Evolutionary conservation across 2,888 invertebrate genomes (phyloP).

Genomic region (Troilus luridus): DNA sequence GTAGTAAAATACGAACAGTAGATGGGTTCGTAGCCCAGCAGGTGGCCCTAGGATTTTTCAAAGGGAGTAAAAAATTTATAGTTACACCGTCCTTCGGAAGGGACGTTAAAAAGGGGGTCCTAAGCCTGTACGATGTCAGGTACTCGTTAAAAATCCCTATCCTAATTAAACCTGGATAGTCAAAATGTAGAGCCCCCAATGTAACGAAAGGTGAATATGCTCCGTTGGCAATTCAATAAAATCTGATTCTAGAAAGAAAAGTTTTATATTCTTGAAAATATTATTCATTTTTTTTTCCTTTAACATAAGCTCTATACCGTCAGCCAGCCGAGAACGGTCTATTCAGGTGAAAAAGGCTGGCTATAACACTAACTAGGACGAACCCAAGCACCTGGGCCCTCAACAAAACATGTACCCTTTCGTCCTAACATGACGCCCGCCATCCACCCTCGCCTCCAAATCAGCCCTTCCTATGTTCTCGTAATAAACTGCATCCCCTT

Average conservation of each 20-base stretch:
- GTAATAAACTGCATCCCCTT: not conserved
- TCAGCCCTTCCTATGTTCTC: not conserved
- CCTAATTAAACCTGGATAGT: no score
- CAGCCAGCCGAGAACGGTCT: not conserved
- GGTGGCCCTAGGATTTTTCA: no score
- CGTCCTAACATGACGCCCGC: not conserved
- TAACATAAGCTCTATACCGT: not conserved
- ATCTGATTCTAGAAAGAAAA: not conserved
- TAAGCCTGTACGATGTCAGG: no score
- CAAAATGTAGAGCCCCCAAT: no score
- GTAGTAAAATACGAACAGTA: no score
- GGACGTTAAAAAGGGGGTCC: no score
- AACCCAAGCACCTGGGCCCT: not conserved
- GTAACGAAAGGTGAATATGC: no score
- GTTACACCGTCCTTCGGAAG: no score
- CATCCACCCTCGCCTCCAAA: not conserved
- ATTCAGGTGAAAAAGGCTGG: not conserved
- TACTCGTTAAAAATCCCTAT: no score
- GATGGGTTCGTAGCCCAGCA: no score
- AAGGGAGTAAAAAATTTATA: no score
- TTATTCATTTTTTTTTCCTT: not conserved
- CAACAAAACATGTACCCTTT: conserved; percentile 12
- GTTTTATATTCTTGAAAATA: not conserved
- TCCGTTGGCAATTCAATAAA: no score
- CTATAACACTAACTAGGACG: not conserved